A percentile compares a stretch with the other conserved stretches of the same genome.
These are phyloP conservation scores for Sarotherodon lohbergeri DNA, from an alignment of 2,113 vertebrate genomes.

Conservation along the genomic window DNA sequence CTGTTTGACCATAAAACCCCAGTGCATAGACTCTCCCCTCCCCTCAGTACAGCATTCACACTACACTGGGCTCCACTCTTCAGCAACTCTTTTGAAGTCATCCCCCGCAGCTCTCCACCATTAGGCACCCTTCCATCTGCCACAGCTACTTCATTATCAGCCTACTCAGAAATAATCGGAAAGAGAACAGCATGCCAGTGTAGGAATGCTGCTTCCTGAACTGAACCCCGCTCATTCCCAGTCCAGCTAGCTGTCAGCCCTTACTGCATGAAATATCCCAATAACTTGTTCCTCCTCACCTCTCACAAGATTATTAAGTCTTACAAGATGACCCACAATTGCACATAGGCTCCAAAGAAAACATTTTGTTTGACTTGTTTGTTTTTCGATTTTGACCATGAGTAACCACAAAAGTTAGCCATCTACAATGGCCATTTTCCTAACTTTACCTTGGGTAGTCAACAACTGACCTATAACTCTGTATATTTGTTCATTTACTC, in stretches of 20 bases:
- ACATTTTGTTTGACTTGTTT: background rate
- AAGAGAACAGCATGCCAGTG: background rate
- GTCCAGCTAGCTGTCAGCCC: slow-evolving; percentile 32
- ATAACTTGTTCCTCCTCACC: background rate
- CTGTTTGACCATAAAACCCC: slow-evolving; percentile 19
- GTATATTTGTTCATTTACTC: background rate
- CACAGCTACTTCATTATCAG: slow-evolving; percentile 30
- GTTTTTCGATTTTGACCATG: background rate
- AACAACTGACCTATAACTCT: background rate
- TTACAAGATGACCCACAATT: background rate
- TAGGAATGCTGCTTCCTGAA: background rate
- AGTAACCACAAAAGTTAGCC: background rate
- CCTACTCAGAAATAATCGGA: background rate
- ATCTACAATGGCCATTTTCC: background rate
- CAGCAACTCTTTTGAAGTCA: slow-evolving; percentile 37
- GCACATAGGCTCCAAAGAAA: background rate
- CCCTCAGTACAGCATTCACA: background rate
- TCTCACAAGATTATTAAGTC: slow-evolving; percentile 21
- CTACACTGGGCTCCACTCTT: background rate
- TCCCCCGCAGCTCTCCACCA: slow-evolving; percentile 21
- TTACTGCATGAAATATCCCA: slow-evolving; percentile 35
- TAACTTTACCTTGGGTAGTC: background rate
- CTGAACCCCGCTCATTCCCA: background rate
- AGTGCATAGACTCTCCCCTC: background rate
- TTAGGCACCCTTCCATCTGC: slow-evolving; percentile 35